Evolutionary conservation across 2,888 invertebrate species (phyloP), one percentile per base, ranked within the genome.

Genomic region (Arctia plantaginis): DNA sequence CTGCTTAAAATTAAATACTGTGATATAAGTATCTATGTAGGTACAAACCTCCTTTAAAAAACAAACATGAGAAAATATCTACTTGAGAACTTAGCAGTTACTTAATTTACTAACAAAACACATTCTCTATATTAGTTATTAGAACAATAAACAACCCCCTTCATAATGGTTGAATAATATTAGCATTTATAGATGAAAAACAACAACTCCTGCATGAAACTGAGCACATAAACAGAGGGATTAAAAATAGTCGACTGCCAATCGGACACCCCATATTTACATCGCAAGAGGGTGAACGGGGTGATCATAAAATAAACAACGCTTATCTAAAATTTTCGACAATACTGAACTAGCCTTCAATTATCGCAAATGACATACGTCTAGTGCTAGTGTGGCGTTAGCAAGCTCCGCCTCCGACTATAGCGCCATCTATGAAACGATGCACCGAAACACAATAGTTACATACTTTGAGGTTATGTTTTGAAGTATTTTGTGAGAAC

Each of bases 401-500:
- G 76, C 77, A 87, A 90, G 86, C 91, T 88, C 90, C 91, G 89
- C 91, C 90, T 86, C 79, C 51, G 39, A 23, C 51, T 30, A 23
- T 76, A 88, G 62, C 89, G 92, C 90, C 92, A 93, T 92, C 92
- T 93, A 78, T 89, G 79, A 82, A 59, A 72, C 55, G 55, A 68
- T 27, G 66, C n/a, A 39, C 7, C 13, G 71, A 86, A 86, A 83
- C 27, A 62, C 66, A 77, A 69, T 76, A 77, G 81, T 84, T 82
- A 84, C 68, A 77, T 72, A 73, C 77, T 88, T 91, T 85, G 85
- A 93, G 93, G 93, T 93, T 93, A 93, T 89, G 80, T 83, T 80
- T 76, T 47, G 55, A 74, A 79, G 72, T 75, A 72, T 59, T 73
- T 69, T 20, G 39, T 75, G 51, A 18, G 71, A 78, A 77, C 39